Evolutionary conservation across 2,797 vertebrate genomes (phyloP), one percentile per base, ranked within the genome.

Genomic region (Cottoperca gobio): DNA sequence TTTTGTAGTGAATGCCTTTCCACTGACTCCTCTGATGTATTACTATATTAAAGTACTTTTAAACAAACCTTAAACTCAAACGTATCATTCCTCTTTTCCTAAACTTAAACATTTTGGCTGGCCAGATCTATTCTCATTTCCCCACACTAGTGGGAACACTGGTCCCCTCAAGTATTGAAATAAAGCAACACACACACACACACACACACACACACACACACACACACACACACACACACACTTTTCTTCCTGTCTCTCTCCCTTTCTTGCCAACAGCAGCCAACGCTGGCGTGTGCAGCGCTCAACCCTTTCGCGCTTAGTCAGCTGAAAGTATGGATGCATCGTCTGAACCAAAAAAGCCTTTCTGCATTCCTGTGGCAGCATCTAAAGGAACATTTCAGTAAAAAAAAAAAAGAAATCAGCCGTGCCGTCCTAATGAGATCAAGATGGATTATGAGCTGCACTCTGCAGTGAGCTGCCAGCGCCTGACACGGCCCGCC

Each of bases 381-480:
- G 83, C 82, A 76, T 91, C 85, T 83, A 82, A 86, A 90, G 90
- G 87, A 93, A 90, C 85, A 89, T 89, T 90, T 92, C 77, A 78
- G 80, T 88, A 40, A 87, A 49, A 54, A 26, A 88, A 89, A 86
- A 48, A 85, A 31, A 53, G 9, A 86, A 91, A 87, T 78, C 82
- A 70, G 69, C 70, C 67, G 57, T 78, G 80, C 75, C 63, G 55
- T 85, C 72, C 86, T 90, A 93, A 93, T 90, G 83, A 90, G 89
- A 92, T 93, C 87, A 93, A 92, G 87, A 91, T 92, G 90, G 86
- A 92, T 92, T 90, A 91, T 72, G 78, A 86, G 83, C 86, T 81
- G 86, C 81, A 73, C 77, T 87, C 81, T 68, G 81, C 84, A 50
- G 86, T 3, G 66, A 75, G 78, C 84, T 83, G 86, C 86, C 80